These are phyloP conservation scores for Aplodontia rufa DNA, from an alignment of 2,113 vertebrate genomes.

Conservation along the genomic window DNA sequence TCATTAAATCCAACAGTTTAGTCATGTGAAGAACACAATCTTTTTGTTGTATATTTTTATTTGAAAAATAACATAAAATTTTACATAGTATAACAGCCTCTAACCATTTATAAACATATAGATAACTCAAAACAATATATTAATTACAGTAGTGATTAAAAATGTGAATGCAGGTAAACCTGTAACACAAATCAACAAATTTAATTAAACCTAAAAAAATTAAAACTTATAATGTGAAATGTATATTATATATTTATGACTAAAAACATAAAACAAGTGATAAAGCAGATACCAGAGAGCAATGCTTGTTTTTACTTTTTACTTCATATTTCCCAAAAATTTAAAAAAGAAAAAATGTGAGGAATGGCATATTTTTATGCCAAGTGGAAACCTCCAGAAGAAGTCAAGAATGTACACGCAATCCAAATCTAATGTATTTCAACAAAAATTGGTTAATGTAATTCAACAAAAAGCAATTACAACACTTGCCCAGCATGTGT, in stretches of 20 bases:
- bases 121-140: neutral
- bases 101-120: neutral
- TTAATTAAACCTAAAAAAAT: neutral
- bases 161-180: neutral
- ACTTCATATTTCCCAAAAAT: neutral
- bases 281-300: neutral
- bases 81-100: neutral
- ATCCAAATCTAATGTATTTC: neutral
- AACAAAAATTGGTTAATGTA: neutral
- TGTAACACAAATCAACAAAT: neutral
- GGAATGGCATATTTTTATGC: neutral
- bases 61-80: neutral
- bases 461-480: too few species aligned
- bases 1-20: neutral
- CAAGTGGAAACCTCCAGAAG: neutral
- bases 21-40: neutral
- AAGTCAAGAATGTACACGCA: neutral
- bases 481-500: too few species aligned
- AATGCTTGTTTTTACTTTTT: neutral
- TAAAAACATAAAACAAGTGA: neutral
- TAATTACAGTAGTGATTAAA: neutral
- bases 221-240: neutral
- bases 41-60: neutral
- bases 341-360: neutral
- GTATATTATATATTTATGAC: neutral